Conservation (phyloP, 1,140 invertebrate genomes). For the Notospermus geniculatus region DNA sequence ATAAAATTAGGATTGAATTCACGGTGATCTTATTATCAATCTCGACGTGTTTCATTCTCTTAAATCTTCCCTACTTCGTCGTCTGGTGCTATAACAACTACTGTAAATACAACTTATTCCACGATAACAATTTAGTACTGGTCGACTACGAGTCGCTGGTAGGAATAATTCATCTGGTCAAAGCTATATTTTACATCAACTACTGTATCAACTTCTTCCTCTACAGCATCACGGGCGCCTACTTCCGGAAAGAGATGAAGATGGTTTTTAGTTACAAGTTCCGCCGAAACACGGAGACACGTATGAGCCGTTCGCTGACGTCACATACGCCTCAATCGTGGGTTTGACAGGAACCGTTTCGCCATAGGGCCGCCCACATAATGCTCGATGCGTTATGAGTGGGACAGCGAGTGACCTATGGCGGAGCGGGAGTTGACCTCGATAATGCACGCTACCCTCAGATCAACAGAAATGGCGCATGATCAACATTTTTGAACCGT, state of each 20-base stretch:
- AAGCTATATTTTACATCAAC: conserved; percentile 42
- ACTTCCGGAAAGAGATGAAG: conserved; percentile 32
- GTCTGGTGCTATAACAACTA: conserved; percentile 29
- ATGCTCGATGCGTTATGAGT: too few species aligned
- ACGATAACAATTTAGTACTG: not conserved
- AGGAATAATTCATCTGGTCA: conserved; percentile 29
- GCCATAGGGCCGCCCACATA: too few species aligned
- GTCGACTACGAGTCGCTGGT: not conserved
- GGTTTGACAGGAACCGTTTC: conserved; percentile 3
- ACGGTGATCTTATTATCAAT: conserved; percentile 36
- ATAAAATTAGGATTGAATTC: conserved; percentile 35
- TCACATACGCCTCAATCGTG: conserved; percentile 27
- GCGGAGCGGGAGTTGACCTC: too few species aligned
- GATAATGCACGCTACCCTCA: too few species aligned
- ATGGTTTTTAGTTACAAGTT: conserved; percentile 28
- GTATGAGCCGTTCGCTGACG: conserved; percentile 19
- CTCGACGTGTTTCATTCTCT: conserved; percentile 35
- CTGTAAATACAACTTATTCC: not conserved
- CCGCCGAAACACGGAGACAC: conserved; percentile 22
- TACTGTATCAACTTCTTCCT: conserved; percentile 46
- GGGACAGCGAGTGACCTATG: too few species aligned
- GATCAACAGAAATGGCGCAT: too few species aligned
- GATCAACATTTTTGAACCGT: too few species aligned
- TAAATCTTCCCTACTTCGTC: conserved; percentile 39
- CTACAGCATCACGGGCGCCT: conserved; percentile 40